Percentiles rank a stretch among this genome's conserved stretches.
phyloP scores from a whole-genome alignment of 2,888 invertebrate species.

The Drosophila paranaensis region DNA sequence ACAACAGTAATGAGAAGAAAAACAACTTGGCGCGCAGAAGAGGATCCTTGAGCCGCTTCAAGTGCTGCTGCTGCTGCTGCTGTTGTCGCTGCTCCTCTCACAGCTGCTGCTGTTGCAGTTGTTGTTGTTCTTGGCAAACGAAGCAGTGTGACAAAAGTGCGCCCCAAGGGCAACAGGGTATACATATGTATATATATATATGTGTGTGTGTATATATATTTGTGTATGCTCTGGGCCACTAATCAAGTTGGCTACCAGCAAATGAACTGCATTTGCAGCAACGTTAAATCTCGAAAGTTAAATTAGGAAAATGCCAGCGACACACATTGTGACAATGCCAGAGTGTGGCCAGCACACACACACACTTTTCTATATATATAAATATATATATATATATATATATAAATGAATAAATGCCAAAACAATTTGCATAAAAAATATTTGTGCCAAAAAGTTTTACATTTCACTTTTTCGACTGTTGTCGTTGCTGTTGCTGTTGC shows the following conservation, averaged over 20 bases:
- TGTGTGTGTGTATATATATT: neutral
- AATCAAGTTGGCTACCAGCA: conserved; percentile 56
- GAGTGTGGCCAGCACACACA: conserved; percentile 8
- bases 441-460: conserved; percentile 74
- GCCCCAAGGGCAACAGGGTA: conserved; percentile 19
- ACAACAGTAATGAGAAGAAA: conserved; percentile 27
- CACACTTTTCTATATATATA: conserved; percentile 23
- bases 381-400: conserved; percentile 17
- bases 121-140: conserved; percentile 34
- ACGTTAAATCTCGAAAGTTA: conserved; percentile 58
- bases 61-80: conserved; percentile 16
- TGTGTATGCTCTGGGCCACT: conserved; percentile 39
- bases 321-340: conserved; percentile 22
- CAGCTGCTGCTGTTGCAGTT: conserved; percentile 3
- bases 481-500: conserved; percentile 12
- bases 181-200: neutral
- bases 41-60: conserved; percentile 61
- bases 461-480: conserved; percentile 40
- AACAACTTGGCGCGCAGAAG: conserved; percentile 47
- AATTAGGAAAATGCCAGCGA: conserved; percentile 67
- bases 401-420: conserved; percentile 74
- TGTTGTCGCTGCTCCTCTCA: conserved; percentile 18
- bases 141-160: conserved; percentile 43
- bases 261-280: conserved; percentile 57
- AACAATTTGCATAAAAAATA: conserved; percentile 78